These are phyloP conservation scores for Cathartes aura DNA, from an alignment of 2,113 vertebrate genomes.

Conservation along the genomic window DNA sequence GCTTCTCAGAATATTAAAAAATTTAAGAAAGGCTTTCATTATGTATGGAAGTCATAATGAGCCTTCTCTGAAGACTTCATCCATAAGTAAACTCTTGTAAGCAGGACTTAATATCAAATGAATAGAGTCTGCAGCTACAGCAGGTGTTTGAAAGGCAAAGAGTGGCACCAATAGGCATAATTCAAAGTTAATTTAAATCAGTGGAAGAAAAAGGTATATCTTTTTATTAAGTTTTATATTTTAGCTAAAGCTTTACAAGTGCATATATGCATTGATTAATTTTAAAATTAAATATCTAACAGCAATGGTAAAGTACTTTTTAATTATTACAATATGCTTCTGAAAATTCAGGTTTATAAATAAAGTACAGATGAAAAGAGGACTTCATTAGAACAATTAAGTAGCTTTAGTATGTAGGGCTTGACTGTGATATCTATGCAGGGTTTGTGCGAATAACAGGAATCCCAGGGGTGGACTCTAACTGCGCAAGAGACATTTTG, in stretches of 20 bases:
- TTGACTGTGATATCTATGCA: background rate
- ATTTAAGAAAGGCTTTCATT: background rate
- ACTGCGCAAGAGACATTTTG: background rate
- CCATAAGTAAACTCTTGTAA: slow-evolving; percentile 34
- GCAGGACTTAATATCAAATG: slow-evolving; percentile 1
- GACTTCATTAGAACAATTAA: background rate
- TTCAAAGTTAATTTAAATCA: background rate
- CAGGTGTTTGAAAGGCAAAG: slow-evolving; percentile 1
- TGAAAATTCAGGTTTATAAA: background rate
- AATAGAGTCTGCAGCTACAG: background rate
- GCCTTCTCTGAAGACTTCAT: slow-evolving; percentile 29
- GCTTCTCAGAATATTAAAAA: slow-evolving; percentile 24
- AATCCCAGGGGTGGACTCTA: background rate
- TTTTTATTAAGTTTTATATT: background rate
- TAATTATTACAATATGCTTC: background rate
- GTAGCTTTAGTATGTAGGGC: background rate
- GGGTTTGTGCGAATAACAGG: background rate
- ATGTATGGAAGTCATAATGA: background rate
- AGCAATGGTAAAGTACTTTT: background rate
- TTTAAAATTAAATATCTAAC: background rate
- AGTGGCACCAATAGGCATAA: background rate
- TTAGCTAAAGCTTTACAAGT: background rate
- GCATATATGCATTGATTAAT: background rate
- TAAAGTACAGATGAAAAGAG: background rate
- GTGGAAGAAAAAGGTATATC: background rate